Conservation (phyloP, 2,888 invertebrate genomes). For the Lysandra bellargus region DNA sequence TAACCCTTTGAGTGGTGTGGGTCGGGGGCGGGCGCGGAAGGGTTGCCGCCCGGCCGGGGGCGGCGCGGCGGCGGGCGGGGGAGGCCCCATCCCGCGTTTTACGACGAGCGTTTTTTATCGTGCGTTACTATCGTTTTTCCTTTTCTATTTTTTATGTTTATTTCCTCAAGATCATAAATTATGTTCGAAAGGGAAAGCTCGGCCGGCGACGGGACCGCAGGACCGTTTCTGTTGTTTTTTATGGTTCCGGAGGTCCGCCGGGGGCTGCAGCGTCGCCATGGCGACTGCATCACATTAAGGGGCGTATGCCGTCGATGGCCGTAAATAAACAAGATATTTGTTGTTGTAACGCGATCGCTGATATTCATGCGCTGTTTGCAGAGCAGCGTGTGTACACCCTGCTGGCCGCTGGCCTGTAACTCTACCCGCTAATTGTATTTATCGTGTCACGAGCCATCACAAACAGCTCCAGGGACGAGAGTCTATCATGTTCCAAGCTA, state of each 20-base stretch:
- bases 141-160: conserved; percentile 82
- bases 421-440: conserved; percentile 38
- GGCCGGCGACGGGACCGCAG: conserved; percentile 76
- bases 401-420: conserved; percentile 55
- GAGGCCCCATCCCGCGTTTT: conserved; percentile 66
- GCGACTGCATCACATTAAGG: conserved; percentile 72
- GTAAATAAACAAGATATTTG: conserved; percentile 68
- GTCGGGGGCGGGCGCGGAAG: conserved; percentile 73
- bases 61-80: conserved; percentile 52
- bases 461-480: neutral
- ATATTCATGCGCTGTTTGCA: conserved; percentile 77
- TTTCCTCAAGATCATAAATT: conserved; percentile 81
- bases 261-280: conserved; percentile 73
- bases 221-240: conserved; percentile 72
- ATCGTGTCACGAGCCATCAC: conserved; percentile 11
- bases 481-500: conserved; percentile 1
- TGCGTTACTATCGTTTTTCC: conserved; percentile 80
- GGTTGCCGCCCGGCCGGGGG: conserved; percentile 72
- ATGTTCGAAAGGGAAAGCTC: conserved; percentile 81
- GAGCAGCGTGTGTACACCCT: conserved; percentile 64
- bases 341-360: conserved; percentile 73
- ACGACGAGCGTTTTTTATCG: conserved; percentile 79
- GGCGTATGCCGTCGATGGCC: conserved; percentile 46
- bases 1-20: conserved; percentile 74
- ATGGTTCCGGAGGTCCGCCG: conserved; percentile 73